Evolutionary conservation across 1,140 invertebrate species (phyloP).

Genomic region (Aphelenchoides fujianensis): DNA sequence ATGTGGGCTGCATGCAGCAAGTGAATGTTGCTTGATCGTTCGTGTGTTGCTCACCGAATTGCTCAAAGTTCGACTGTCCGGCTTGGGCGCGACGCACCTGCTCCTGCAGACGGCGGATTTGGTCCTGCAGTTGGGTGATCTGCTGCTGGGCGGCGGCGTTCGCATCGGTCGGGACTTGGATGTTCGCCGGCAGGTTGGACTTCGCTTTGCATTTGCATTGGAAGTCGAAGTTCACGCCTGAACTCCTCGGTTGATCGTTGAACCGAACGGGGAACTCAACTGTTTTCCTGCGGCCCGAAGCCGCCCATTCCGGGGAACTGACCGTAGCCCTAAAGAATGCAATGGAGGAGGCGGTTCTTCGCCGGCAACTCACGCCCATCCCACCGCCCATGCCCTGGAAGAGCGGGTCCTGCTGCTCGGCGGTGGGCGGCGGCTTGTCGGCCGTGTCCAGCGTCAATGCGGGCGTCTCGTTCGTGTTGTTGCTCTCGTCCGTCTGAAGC

Average conservation of each 20-base stretch:
- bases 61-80: constrained; percentile 43
- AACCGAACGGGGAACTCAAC: constrained; percentile 2
- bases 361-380: neutral
- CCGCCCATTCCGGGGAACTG: constrained; percentile 21
- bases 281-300: constrained; percentile 12
- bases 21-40: constrained; percentile 11
- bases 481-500: neutral
- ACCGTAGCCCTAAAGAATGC: constrained; percentile 14
- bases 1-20: constrained; percentile 37
- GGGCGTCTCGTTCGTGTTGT: neutral
- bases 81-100: constrained; percentile 42
- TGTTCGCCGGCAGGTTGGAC: constrained; percentile 32
- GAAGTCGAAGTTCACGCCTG: constrained; percentile 46
- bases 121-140: constrained; percentile 44
- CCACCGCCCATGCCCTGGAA: constrained; percentile 11
- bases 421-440: constrained; percentile 8
- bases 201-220: constrained; percentile 49
- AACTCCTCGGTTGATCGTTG: neutral
- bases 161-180: constrained; percentile 28
- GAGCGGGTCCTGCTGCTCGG: constrained; percentile 25
- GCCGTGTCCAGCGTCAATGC: constrained; percentile 5
- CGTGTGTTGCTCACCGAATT: constrained; percentile 37
- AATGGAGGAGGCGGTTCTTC: too few species aligned
- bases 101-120: constrained; percentile 42
- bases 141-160: constrained; percentile 47